These are phyloP conservation scores for Cassiopea xamachana DNA, from an alignment of 30 jellyfish, hydroid and myxozoan genomes.

Conservation along the genomic window DNA sequence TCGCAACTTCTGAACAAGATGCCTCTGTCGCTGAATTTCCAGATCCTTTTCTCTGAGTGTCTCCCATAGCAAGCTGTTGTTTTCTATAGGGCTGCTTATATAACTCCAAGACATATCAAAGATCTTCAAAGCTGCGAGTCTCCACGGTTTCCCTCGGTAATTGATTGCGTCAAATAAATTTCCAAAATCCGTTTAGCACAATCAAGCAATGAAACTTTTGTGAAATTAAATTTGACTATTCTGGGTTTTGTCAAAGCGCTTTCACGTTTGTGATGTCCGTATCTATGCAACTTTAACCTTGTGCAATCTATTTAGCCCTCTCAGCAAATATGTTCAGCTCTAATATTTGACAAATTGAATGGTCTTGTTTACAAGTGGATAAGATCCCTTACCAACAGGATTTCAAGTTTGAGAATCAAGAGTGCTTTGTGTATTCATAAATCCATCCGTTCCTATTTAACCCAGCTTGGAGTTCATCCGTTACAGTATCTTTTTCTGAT, in stretches of 20 bases:
- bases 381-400: background rate
- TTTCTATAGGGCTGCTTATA: background rate
- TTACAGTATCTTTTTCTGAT: too few relatives aligned
- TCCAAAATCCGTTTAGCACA: background rate
- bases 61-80: background rate
- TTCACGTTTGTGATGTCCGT: background rate
- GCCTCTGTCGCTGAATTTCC: constrained; percentile 10
- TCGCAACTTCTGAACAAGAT: constrained; percentile 3
- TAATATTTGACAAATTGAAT: background rate
- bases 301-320: background rate
- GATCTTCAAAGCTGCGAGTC: background rate
- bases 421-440: too few relatives aligned
- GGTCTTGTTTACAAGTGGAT: background rate
- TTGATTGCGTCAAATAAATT: background rate
- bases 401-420: background rate
- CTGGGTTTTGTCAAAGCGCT: background rate
- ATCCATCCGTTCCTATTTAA: too few relatives aligned
- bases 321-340: background rate
- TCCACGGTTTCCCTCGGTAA: background rate
- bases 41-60: constrained; percentile 22
- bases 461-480: too few relatives aligned
- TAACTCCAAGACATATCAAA: background rate
- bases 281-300: background rate
- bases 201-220: background rate
- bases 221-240: background rate